Percentiles rank a stretch among this genome's conserved stretches.
These are phyloP conservation scores for Hyposmocoma kahamanoa DNA, from an alignment of 1,140 invertebrate species.

Conservation along the genomic window DNA sequence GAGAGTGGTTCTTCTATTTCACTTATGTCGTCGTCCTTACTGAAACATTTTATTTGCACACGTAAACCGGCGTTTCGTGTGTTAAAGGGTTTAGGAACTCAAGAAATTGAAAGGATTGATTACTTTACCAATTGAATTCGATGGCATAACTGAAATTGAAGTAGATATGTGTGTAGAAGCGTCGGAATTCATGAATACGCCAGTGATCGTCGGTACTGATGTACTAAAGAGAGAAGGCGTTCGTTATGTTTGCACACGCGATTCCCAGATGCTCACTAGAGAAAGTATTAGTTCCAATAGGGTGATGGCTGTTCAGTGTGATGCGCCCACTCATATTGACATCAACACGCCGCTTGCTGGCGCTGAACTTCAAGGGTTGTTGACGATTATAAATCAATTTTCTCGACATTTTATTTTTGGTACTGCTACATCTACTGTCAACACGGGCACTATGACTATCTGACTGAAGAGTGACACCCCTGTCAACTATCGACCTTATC, in stretches of 20 bases:
- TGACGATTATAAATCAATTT: background rate
- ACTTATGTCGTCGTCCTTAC: background rate
- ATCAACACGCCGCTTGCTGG: background rate
- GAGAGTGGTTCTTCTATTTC: constrained; percentile 6
- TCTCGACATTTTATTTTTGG: background rate
- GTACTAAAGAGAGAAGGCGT: background rate
- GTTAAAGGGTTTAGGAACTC: constrained; percentile 1
- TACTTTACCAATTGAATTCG: constrained; percentile 1
- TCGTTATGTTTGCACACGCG: background rate
- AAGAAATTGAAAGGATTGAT: background rate
- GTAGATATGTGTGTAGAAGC: background rate
- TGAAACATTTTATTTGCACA: background rate
- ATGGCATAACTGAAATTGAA: background rate
- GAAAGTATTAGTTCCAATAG: background rate
- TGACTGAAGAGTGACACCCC: background rate
- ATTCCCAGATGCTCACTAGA: no score
- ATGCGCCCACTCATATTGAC: no score
- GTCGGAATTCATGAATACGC: background rate
- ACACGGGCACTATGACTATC: background rate
- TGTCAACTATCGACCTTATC: background rate
- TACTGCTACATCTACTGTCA: background rate
- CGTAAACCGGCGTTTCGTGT: constrained; percentile 7
- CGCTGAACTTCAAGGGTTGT: background rate
- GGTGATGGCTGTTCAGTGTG: background rate
- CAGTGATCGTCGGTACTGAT: constrained; percentile 2